Base-by-base conservation (phyloP, 2,888 invertebrate genomes). In the Odontocerum albicorne region DNA sequence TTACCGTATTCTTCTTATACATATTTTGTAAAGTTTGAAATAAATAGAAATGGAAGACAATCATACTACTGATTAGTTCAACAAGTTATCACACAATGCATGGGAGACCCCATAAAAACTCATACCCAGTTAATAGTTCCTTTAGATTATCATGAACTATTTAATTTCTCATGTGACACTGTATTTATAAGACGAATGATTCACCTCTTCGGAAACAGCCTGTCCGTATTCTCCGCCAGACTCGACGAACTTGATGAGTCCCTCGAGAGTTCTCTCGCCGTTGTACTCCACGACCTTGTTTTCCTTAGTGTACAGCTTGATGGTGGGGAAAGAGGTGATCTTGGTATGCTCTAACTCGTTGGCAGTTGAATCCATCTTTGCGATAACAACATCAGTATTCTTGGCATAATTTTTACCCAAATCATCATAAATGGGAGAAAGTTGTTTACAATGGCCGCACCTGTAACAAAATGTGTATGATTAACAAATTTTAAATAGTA, bases 291-390 rank as follows among this genome's bases (percentile, higher is more conserved):
- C 35, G 69, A 88, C 86, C 74, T 93, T 88, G 76, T 94, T 95
- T 66, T 91, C 90, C 79, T 96, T 97, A 65, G 91, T 89, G 84
- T 94, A 99, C 67, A 93, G 80, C 68, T 92, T 95, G 72, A 97
- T 85, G 60, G 96, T 96, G 58, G 96, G 96, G 88, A 94, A 97
- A 65, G 90, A 93, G 62, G 87, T 85, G 70, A 99, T 86, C 79
- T 95, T 96, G 53, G 96, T 90, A 77, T 94, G 93, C 68, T 96
- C 96, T 64, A 99, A 77, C 79, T 99, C 99, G 75, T 99, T 99
- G 69, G 86, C 90, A 52, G 99, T 99, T 60, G 98, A 89, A 77
- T 99, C 99, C 83, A 99, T 97, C 81, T 99, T 99, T 66, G 98
- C 97, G 70, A 99, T 89, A 45, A 99, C 83, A 59, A 98, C 81